Evolutionary conservation across 2,797 vertebrate species (phyloP), one percentile per base, ranked within the genome.

Genomic region (Gorsachius magnificus): DNA sequence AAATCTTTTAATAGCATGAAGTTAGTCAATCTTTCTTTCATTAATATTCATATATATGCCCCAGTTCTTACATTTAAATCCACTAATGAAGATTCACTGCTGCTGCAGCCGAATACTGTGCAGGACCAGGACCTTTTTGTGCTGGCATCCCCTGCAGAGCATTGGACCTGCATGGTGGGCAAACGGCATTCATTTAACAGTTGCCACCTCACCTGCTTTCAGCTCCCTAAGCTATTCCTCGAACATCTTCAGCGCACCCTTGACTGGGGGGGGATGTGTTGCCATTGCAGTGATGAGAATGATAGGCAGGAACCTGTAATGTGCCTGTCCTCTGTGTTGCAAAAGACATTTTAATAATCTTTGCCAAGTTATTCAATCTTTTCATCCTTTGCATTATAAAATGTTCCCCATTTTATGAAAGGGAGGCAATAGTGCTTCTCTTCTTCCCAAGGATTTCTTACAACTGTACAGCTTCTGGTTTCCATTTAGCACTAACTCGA

Each of bases 41-140:
- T 97, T 95, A 96, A 95, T 96, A 96, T 96, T 96, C 93, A 97
- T 94, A 92, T 72, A 61, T 83, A 51, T 91, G 94, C 70, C 89
- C 95, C 66, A 93, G 82, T 94, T 96, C 90, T 93, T 96, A 80
- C 65, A 89, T 87, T 83, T 88, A 87, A 96, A 94, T 78, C 51
- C 35, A 16, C 84, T 89, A 85, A 83, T 75, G 72, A 75, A 83
- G 84, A 68, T 38, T 64, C 70, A 22, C 57, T 83, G 58, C 31
- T 89, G 71, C 72, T 85, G 78, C 76, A 92, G 60, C 43, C 0
- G 0, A 85, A 53, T 15, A 8, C 43, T 28, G n/a, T 26, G 75
- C 38, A 83, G 64, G 88, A 85, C 50, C 11, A 5, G 45, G 77
- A 51, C 53, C 38, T 43, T 46, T 94, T 71, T 46, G 36, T 92